These are phyloP conservation scores for Poliocrania exsul DNA, from an alignment of 2,797 vertebrate species.

Conservation along the genomic window DNA sequence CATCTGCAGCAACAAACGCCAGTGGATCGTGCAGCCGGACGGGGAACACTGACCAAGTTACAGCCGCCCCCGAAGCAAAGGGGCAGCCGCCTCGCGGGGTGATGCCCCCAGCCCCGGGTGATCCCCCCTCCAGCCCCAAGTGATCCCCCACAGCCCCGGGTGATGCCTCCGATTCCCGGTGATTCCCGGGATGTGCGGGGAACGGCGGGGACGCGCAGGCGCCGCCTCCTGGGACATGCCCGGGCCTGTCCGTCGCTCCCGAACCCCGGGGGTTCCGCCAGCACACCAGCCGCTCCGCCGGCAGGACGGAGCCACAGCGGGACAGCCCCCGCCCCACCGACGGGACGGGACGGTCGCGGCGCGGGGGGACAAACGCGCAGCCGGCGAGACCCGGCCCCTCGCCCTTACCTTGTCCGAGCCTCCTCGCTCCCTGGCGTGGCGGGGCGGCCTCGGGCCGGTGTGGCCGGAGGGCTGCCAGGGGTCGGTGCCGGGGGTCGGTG, in stretches of 20 bases:
- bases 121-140: neutral
- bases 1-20: constrained; percentile 78
- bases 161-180: too few species aligned
- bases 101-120: neutral
- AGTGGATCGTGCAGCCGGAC: fast-evolving
- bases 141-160: too few species aligned
- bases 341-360: neutral
- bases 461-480: neutral
- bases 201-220: neutral
- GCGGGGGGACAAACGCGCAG: too few species aligned
- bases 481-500: neutral
- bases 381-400: neutral
- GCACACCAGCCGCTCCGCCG: fast-evolving
- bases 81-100: fast-evolving
- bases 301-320: fast-evolving
- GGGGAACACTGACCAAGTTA: neutral
- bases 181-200: neutral
- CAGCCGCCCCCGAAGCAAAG: fast-evolving
- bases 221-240: neutral
- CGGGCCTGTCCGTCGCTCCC: neutral
- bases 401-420: neutral
- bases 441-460: neutral
- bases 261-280: neutral
- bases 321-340: neutral
- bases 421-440: neutral